A percentile compares a stretch with the other conserved stretches of the same genome.
Conservation (phyloP, 2,797 vertebrate species). For the Linurgus olivaceus region DNA sequence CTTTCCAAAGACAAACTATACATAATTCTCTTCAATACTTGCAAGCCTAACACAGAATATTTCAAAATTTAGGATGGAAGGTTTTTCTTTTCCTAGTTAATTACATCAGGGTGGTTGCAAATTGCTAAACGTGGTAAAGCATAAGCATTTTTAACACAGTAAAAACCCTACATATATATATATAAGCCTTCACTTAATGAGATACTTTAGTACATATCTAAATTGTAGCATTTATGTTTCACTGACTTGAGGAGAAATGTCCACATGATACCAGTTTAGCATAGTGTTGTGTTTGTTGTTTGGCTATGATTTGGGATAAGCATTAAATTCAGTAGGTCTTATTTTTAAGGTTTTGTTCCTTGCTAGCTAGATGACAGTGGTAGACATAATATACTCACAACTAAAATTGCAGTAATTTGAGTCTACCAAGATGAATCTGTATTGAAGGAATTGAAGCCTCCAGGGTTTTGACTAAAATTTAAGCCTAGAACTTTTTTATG, state of each 20-base stretch:
- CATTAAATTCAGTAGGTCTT: not conserved
- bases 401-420: not conserved
- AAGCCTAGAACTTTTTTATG: not conserved
- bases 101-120: not conserved
- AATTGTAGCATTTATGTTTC: not conserved
- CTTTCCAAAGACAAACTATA: not conserved
- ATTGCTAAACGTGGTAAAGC: not conserved
- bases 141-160: not conserved
- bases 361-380: not conserved
- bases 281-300: not conserved
- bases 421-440: not conserved
- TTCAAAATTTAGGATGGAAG: not conserved
- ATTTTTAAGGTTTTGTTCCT: not conserved
- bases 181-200: not conserved
- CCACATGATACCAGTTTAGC: not conserved
- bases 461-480: not conserved
- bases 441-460: not conserved
- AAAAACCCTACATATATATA: rapidly evolving
- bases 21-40: not conserved
- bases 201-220: not conserved
- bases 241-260: not conserved
- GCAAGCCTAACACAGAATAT: not conserved
- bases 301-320: not conserved
- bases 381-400: not conserved
- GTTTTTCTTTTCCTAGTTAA: not conserved